A percentile compares a stretch with the other conserved stretches of the same genome.
Conservation (phyloP, 2,888 invertebrate genomes). For the Argyresthia albistria region DNA sequence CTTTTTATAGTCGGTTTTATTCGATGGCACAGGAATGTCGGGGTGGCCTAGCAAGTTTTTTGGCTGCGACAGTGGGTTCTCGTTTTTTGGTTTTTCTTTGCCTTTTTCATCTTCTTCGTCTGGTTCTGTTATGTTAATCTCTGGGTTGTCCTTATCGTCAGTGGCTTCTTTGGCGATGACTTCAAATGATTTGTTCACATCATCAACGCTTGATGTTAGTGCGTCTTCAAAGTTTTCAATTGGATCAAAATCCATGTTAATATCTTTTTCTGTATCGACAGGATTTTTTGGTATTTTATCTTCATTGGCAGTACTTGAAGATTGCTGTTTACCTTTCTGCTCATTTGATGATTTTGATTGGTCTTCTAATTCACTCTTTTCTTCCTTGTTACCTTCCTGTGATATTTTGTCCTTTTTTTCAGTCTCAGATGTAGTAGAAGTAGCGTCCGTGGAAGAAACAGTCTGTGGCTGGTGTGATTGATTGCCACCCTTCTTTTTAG, state of each 20-base stretch:
- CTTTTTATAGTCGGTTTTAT: constrained; percentile 63
- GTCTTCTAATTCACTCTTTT: constrained; percentile 24
- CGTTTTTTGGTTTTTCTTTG: constrained; percentile 25
- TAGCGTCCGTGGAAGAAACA: constrained; percentile 7
- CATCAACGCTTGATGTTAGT: constrained; percentile 50
- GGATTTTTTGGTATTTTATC: not conserved
- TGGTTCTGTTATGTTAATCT: constrained; percentile 44
- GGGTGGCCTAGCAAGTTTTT: constrained; percentile 70
- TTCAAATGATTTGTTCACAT: constrained; percentile 56
- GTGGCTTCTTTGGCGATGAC: constrained; percentile 38
- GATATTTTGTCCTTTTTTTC: constrained; percentile 17
- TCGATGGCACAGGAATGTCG: constrained; percentile 69
- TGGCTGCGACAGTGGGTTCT: constrained; percentile 50
- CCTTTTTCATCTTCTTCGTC: constrained; percentile 29
- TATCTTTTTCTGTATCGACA: constrained; percentile 2
- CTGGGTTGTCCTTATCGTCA: constrained; percentile 27
- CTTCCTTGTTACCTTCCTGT: constrained; percentile 20
- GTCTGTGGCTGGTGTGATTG: constrained; percentile 21
- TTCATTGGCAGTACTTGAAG: not conserved
- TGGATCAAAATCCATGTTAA: constrained; percentile 30
- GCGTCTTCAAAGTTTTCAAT: constrained; percentile 63
- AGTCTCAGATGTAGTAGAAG: constrained; percentile 7
- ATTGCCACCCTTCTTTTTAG: constrained; percentile 43
- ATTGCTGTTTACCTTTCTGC: constrained; percentile 33
- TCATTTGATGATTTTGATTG: constrained; percentile 10